Percentiles rank a stretch among this genome's conserved stretches.
These are phyloP conservation scores for Catocala sponsa DNA, from an alignment of 2,888 invertebrate species.

Conservation along the genomic window DNA sequence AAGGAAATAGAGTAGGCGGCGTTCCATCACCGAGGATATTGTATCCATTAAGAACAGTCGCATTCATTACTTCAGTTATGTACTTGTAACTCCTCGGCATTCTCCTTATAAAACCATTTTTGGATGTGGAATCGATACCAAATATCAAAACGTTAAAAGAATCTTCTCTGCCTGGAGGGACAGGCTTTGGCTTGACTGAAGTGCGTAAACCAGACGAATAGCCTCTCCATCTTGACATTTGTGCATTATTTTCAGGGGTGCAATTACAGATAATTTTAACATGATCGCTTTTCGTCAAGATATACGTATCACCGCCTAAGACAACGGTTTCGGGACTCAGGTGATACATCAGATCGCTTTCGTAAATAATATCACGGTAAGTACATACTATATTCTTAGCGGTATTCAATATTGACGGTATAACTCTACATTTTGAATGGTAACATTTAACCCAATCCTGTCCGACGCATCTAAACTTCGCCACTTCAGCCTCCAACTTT, in stretches of 20 bases:
- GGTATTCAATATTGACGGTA: constrained; percentile 59
- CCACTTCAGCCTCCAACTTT: constrained; percentile 89
- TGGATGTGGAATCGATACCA: constrained; percentile 96
- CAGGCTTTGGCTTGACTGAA: constrained; percentile 28
- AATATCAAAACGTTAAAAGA: constrained; percentile 92
- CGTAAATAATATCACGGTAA: constrained; percentile 91
- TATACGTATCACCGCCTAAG: constrained; percentile 87
- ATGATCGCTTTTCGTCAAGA: constrained; percentile 91
- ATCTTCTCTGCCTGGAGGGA: constrained; percentile 51
- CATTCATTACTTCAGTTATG: constrained; percentile 80
- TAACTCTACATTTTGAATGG: constrained; percentile 79
- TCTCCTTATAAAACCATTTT: constrained; percentile 93
- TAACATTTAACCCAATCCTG: constrained; percentile 94
- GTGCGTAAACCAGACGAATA: constrained; percentile 66
- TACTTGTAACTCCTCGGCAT: constrained; percentile 93
- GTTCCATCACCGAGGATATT: constrained; percentile 96
- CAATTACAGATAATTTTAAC: constrained; percentile 90
- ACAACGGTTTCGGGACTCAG: constrained; percentile 86
- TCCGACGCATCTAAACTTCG: constrained; percentile 89
- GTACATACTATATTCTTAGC: constrained; percentile 77
- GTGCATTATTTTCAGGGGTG: constrained; percentile 64
- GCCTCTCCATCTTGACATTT: constrained; percentile 67
- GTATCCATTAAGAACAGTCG: constrained; percentile 68
- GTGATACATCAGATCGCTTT: constrained; percentile 88
- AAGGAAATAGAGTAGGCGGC: constrained; percentile 95